Evolutionary conservation across 92 coral and sea anemone genomes (phyloP), one percentile per base, ranked within the genome.

Genomic region (Porites lobata): DNA sequence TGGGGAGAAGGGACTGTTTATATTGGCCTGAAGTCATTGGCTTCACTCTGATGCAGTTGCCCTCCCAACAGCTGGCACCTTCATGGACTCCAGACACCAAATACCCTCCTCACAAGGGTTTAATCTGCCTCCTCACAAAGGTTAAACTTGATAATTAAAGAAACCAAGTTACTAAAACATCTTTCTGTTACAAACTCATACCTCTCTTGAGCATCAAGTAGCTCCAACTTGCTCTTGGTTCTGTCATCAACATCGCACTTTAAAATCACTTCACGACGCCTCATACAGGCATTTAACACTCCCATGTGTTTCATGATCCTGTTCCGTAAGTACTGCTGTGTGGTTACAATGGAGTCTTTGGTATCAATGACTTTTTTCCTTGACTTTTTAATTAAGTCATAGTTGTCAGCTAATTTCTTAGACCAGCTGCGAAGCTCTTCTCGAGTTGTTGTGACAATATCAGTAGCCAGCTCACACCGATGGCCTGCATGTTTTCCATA

Each of bases 401-500:
- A 84, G 72, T 89, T 85, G 52, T 83, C 87, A 3, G 86, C 91
- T 19, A 95, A 87, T 53, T 74, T 91, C 72, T 86, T 83, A n/a
- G 96, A 81, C 71, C 88, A 83, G 71, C 76, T 87, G 4, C 87
- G 86, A n/a, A 93, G 80, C 51, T 93, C 98, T 50, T 93, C 92
- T 38, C 94, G 80, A 8, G 91, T 93, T 75, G 88, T 79, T 53
- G 90, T 77, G n/a, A 94, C 96, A 87, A 95, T 84, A 32, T 87
- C 90, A 58, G 94, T 95, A 29, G 98, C 96, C 69, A 96, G 91
- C 47, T 91, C 95, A 77, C 99, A 96, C 18, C 87, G 86, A 71
- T 96, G 99, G 0, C 99, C 99, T n/a, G 87, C 91, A 72, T 96
- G 99, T 9, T 86, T 75, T 7, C 99, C 99, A 90, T 96, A 96